A percentile compares a stretch with the other conserved stretches of the same genome.
Evolutionary conservation across 1,140 invertebrate genomes (phyloP).

Genomic region (Heliothis virescens): DNA sequence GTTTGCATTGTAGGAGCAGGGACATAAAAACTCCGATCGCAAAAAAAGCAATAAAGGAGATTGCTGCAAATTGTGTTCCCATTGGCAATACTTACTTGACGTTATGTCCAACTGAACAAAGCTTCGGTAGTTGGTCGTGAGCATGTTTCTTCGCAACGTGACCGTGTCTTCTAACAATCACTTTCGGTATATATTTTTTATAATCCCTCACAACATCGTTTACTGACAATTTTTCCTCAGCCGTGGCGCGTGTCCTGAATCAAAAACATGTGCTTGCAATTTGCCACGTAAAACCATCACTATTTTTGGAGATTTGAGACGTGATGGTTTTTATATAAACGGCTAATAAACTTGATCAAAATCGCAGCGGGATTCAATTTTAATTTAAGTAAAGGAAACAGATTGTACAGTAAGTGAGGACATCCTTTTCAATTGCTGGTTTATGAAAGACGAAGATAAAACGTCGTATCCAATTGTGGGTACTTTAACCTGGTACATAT

Average conservation of each 20-base stretch:
- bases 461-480: constrained; percentile 9
- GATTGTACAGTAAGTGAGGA: constrained; percentile 25
- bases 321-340: not conserved
- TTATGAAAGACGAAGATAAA: not conserved
- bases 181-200: constrained; percentile 93
- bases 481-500: constrained; percentile 1
- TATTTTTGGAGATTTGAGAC: constrained; percentile 20
- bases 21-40: not conserved
- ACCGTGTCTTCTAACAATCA: constrained; percentile 90
- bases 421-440: constrained; percentile 3
- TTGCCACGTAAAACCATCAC: constrained; percentile 6
- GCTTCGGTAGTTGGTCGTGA: constrained; percentile 88
- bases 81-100: constrained; percentile 82
- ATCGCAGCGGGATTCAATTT: not conserved
- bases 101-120: constrained; percentile 87
- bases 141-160: constrained; percentile 92
- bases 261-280: constrained; percentile 52
- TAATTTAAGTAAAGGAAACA: not conserved
- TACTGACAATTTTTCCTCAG: constrained; percentile 89
- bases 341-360: constrained; percentile 8
- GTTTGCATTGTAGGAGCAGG: not conserved
- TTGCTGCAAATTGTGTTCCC: constrained; percentile 4
- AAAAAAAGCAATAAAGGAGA: constrained; percentile 3
- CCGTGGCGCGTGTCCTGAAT: constrained; percentile 88
- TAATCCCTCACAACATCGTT: constrained; percentile 91